Evolutionary conservation across 53 echinoderm and acorn worm species (phyloP), one percentile per base, ranked within the genome.

Genomic region (Apostichopus leukothele): DNA sequence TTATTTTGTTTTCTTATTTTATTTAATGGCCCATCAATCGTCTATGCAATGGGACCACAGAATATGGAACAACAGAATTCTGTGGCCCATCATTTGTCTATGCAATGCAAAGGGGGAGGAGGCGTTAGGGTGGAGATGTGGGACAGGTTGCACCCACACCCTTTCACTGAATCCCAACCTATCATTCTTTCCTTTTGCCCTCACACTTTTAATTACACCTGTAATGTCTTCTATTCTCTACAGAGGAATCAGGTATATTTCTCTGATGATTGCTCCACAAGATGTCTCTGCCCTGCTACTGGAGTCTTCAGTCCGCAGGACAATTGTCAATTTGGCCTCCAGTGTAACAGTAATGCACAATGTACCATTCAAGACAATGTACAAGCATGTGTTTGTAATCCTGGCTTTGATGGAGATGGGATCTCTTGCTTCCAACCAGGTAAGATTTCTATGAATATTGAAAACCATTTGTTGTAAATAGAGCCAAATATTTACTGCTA

Each of bases 351-450:
- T 5, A n/a, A 16, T 81, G 81, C 81, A 57, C 4, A 9, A 10
- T 81, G 81, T 51, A 81, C 8, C 20, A 79, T 79, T 55, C 54
- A n/a, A 81, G 3, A 59, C 7, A 57, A 57, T 4, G 21, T n/a
- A 9, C 81, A 11, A 52, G 54, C 57, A 26, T 86, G 86, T 25
- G 13, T 67, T 13, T 86, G 86, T 66, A 39, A 86, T 86, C 5
- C 1, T 13, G 86, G 86, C 16, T 68, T 86, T 50, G 71, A 23
- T 5, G 86, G 86, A 7, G 12, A 67, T 67, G 86, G 86, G 26
- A 9, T 4, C 5, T 7, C 5, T 0, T 86, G 86, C 19, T 86
- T 23, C 86, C 3, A 4, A 39, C 68, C 86, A 86, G 86, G 86
- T 86, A 51, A 22, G 50, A 9, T 16, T 68, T 14, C 39, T 39